phyloP scores from a whole-genome alignment of 2,113 vertebrate species.

The Tiliqua scincoides region DNA sequence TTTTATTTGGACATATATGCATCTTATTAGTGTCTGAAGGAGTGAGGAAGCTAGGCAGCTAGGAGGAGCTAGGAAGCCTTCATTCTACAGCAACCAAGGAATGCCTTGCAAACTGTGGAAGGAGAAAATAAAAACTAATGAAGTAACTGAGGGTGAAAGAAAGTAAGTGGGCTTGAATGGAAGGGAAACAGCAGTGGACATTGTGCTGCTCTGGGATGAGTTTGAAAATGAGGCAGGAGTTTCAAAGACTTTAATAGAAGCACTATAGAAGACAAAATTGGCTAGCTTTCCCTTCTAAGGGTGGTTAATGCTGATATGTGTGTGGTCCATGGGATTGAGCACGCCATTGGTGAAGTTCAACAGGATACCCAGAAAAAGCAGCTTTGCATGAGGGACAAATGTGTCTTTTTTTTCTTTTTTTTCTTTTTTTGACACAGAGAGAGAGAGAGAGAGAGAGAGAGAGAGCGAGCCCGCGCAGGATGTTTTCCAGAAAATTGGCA shows the following conservation, averaged over 20 bases:
- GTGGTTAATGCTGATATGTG: slow-evolving; percentile 21
- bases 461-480: no score
- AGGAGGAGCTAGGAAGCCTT: not conserved
- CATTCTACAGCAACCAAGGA: slow-evolving; percentile 4
- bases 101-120: slow-evolving; percentile 15
- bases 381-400: not conserved
- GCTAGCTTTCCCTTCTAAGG: slow-evolving; percentile 32
- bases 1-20: not conserved
- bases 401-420: slow-evolving; percentile 33
- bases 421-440: no score
- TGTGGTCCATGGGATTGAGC: slow-evolving; percentile 5
- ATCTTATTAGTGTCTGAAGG: no score
- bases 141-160: not conserved
- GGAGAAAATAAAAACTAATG: slow-evolving; percentile 30
- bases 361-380: accelerated
- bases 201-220: slow-evolving; percentile 27
- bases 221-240: slow-evolving; percentile 45
- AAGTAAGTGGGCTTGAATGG: slow-evolving; percentile 1
- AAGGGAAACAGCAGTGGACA: slow-evolving; percentile 36
- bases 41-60: not conserved
- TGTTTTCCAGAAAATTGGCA: slow-evolving; percentile 47
- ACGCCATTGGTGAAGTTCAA: slow-evolving; percentile 5
- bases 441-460: not conserved
- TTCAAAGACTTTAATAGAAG: slow-evolving; percentile 24
- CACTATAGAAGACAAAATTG: slow-evolving; percentile 29